Base-by-base conservation (phyloP, 1,140 invertebrate species). In the Scaptodrosophila lebanonensis region DNA sequence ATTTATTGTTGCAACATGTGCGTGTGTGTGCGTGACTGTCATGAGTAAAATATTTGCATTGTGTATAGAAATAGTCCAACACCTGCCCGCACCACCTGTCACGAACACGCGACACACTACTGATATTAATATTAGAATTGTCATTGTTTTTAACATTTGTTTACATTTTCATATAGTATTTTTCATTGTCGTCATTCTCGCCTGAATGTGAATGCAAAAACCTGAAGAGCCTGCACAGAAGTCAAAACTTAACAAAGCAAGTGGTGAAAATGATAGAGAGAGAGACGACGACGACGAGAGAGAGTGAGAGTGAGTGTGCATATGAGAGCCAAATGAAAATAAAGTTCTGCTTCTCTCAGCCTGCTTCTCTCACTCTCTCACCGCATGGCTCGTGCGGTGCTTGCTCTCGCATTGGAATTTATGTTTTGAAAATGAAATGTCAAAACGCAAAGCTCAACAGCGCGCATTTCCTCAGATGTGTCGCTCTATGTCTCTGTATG, bases 381-480 rank as follows among this genome's bases (percentile, higher is more conserved):
- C 22, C 3, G n/a, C n/a, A n/a, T n/a, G n/a, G n/a, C n/a, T n/a
- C n/a, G n/a, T n/a, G n/a, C n/a, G n/a, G 8, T 4, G 44, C 60
- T 66, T 51, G 65, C 60, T 25, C 16, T 48, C 42, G 25, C 42
- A 64, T 60, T 72, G 73, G 73, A 77, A 73, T 69, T 64, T 66
- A 66, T 79, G 75, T 79, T 79, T 79, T 79, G 75, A 79, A 75
- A 79, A 79, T 66, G 56, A 56, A 77, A 79, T 73, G 73, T 68
- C 73, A 79, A 66, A 79, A 69, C 59, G 69, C 75, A 82, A 82
- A 79, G 75, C 75, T 79, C 75, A 79, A 82, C 75, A 77, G 72
- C 58, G 57, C 66, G 60, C 72, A 69, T 75, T 75, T 75, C 61
- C 70, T 68, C 43, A 59, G 18, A 44, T 35, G 35, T 35, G 56